Percentiles rank a stretch among this genome's conserved stretches.
Conservation (phyloP, 2,113 vertebrate species). For the Bolborhynchus lineola region DNA sequence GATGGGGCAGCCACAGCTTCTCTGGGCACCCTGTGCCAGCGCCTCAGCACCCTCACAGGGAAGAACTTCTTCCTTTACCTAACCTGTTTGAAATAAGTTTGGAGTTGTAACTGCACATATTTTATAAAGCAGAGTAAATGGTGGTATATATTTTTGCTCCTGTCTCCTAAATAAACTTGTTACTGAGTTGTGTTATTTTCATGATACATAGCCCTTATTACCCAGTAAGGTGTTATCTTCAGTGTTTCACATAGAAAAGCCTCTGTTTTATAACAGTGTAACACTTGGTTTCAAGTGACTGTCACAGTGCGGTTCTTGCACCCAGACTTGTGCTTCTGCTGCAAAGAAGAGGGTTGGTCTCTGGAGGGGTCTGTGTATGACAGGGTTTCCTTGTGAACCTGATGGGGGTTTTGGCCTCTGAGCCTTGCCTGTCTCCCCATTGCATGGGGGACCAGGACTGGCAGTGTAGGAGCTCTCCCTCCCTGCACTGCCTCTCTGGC, state of each 20-base stretch:
- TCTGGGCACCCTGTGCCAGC: neutral
- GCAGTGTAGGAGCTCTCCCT: neutral
- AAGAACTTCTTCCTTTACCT: neutral
- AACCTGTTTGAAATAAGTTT: neutral
- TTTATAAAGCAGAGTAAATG: neutral
- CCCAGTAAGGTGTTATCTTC: neutral
- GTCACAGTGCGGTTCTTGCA: neutral
- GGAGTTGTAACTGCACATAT: rapidly evolving
- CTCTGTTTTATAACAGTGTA: rapidly evolving
- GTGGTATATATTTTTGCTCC: neutral
- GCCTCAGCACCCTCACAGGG: neutral
- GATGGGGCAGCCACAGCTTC: neutral
- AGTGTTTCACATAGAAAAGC: rapidly evolving
- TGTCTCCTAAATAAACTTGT: neutral
- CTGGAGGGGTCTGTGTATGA: neutral
- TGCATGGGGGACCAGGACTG: neutral
- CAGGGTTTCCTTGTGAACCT: neutral
- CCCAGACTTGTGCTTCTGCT: neutral
- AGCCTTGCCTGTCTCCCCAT: neutral
- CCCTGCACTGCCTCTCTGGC: neutral
- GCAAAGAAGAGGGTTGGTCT: neutral
- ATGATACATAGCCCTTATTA: neutral
- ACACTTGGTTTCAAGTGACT: neutral
- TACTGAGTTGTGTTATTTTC: neutral
- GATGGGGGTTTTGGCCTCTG: neutral